Evolutionary conservation across 1,140 invertebrate genomes (phyloP).

Genomic region (Linepithema humile): DNA sequence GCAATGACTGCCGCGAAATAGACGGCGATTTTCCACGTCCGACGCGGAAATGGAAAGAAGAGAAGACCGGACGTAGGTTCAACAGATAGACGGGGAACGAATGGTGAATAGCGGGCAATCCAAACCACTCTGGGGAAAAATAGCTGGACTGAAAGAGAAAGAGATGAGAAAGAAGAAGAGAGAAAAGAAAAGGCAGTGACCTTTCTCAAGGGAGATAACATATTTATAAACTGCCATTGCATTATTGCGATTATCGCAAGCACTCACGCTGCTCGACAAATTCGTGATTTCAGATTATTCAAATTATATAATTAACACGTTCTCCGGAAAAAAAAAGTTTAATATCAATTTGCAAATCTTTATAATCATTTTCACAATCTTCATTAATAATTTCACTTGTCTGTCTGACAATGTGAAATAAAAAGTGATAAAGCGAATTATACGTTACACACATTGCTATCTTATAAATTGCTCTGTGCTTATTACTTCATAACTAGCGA

Average conservation of each 20-base stretch:
- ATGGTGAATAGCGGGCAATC: conserved; percentile 58
- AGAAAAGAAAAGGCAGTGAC: conserved; percentile 28
- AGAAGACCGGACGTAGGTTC: conserved; percentile 33
- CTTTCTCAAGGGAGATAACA: conserved; percentile 66
- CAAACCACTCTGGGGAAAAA: conserved; percentile 48
- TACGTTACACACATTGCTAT: conserved; percentile 38
- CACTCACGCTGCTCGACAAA: background rate
- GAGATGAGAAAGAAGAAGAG: background rate
- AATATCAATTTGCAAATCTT: background rate
- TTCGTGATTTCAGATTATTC: background rate
- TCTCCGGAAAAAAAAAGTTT: too few relatives aligned
- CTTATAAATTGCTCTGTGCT: conserved; percentile 40
- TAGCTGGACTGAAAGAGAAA: conserved; percentile 32
- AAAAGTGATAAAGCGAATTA: conserved; percentile 27
- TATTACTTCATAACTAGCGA: conserved; percentile 52
- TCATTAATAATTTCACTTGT: conserved; percentile 21
- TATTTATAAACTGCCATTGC: conserved; percentile 55
- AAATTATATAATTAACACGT: background rate
- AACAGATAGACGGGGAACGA: conserved; percentile 51
- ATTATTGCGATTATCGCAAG: conserved; percentile 4
- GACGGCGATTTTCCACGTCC: conserved; percentile 52
- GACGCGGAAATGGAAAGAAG: conserved; percentile 46
- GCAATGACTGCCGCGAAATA: conserved; percentile 34
- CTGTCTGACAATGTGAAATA: background rate
- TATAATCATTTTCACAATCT: conserved; percentile 4